These are phyloP conservation scores for Drosophila punjabiensis DNA, from an alignment of 1,140 invertebrate species.

Conservation along the genomic window DNA sequence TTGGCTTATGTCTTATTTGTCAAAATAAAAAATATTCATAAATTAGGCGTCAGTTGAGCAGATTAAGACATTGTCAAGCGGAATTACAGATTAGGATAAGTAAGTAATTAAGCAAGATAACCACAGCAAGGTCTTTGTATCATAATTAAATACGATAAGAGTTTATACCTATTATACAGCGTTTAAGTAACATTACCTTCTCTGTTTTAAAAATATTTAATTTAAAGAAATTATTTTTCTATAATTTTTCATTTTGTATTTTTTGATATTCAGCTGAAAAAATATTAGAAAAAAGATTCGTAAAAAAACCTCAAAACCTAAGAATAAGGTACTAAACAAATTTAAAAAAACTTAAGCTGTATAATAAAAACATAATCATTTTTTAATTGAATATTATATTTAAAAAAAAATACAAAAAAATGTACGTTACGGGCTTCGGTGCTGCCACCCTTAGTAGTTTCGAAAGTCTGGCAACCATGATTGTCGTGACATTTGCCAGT, in stretches of 20 bases:
- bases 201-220: background rate
- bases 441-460: background rate
- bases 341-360: background rate
- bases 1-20: constrained; percentile 31
- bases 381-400: background rate
- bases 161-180: background rate
- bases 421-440: background rate
- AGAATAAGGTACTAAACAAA: background rate
- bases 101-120: constrained; percentile 14
- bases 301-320: background rate
- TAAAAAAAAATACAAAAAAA: background rate
- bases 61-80: constrained; percentile 1
- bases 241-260: no score
- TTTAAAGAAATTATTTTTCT: no score
- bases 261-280: no score
- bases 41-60: background rate
- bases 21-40: constrained; percentile 27
- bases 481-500: background rate
- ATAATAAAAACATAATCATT: background rate
- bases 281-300: background rate
- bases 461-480: background rate
- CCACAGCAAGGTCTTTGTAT: constrained; percentile 10
- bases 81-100: constrained; percentile 12
- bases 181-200: background rate
- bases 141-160: constrained; percentile 1